Evolutionary conservation across 1,140 invertebrate genomes (phyloP).

Genomic region (Nomia melanderi): DNA sequence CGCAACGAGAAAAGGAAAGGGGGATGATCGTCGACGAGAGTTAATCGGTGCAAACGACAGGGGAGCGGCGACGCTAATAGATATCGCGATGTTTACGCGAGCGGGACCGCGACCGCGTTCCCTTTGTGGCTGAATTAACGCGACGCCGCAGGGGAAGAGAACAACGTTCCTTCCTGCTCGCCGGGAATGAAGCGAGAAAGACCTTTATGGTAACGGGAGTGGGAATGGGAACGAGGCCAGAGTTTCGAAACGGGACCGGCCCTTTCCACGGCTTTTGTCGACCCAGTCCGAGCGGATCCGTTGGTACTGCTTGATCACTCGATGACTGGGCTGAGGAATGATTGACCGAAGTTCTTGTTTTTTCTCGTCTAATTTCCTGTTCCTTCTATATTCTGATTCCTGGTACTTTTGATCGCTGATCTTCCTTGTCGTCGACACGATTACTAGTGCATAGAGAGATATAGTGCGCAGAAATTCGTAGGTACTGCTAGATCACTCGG

Average conservation of each 20-base stretch:
- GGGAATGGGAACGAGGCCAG: background rate
- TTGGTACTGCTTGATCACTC: no score
- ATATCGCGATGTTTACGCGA: slow-evolving; percentile 3
- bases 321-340: no score
- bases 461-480: no score
- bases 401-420: no score
- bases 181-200: slow-evolving; percentile 19
- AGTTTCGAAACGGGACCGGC: background rate
- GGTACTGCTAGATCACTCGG: no score
- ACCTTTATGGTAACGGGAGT: slow-evolving; percentile 1
- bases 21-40: background rate
- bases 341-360: no score
- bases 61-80: background rate
- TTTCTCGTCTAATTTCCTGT: no score
- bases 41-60: background rate
- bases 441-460: no score
- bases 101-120: background rate
- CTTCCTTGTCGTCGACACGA: no score
- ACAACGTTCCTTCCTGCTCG: background rate
- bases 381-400: no score
- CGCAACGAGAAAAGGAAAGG: background rate
- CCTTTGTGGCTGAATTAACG: slow-evolving; percentile 45
- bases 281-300: background rate
- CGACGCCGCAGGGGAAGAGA: background rate
- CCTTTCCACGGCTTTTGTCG: background rate